phyloP scores from a whole-genome alignment of 2,888 invertebrate genomes.

The Diaprepes abbreviatus region DNA sequence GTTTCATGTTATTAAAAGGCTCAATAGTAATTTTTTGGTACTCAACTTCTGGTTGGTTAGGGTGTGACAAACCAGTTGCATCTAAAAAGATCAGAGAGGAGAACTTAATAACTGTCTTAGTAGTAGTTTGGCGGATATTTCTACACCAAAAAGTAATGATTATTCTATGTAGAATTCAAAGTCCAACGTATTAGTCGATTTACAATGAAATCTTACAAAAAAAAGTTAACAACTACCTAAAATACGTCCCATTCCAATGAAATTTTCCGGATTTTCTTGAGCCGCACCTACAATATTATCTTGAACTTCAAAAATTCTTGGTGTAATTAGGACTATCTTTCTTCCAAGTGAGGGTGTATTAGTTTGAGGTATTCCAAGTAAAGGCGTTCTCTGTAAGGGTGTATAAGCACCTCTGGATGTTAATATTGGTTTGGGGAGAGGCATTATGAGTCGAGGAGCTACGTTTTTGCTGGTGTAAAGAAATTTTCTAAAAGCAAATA shows the following conservation, averaged over 20 bases:
- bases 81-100: slow-evolving; percentile 58
- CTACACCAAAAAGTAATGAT: no score
- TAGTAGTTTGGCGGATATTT: not conserved
- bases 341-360: slow-evolving; percentile 27
- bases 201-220: no score
- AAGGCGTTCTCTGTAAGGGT: slow-evolving; percentile 1
- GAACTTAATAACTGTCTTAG: no score
- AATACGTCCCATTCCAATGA: slow-evolving; percentile 61
- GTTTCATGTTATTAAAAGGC: slow-evolving; percentile 28
- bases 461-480: slow-evolving; percentile 53
- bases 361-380: slow-evolving; percentile 20
- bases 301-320: slow-evolving; percentile 53
- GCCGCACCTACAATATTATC: slow-evolving; percentile 31
- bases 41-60: slow-evolving; percentile 54
- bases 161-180: no score
- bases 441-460: slow-evolving; percentile 59
- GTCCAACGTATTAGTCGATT: no score
- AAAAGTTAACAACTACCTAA: slow-evolving; percentile 32
- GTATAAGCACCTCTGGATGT: not conserved
- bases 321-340: slow-evolving; percentile 53
- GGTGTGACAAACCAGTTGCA: slow-evolving; percentile 63
- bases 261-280: slow-evolving; percentile 48
- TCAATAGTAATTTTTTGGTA: slow-evolving; percentile 54
- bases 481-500: slow-evolving; percentile 41
- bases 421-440: slow-evolving; percentile 42